Conservation (phyloP, 1,140 invertebrate genomes). For the Dreissena polymorpha region DNA sequence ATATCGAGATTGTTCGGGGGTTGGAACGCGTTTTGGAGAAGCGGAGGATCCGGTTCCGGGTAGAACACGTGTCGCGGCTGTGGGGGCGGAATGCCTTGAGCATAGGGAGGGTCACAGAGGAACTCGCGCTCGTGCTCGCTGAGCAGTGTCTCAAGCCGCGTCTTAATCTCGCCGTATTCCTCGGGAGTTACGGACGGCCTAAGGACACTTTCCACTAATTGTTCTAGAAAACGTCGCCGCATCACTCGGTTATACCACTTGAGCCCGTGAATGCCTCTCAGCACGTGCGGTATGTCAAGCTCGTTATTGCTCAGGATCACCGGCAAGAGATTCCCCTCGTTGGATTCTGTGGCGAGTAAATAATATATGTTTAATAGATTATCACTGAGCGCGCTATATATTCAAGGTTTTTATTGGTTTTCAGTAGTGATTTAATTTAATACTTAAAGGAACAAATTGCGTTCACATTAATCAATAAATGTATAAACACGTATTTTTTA, state of each 20-base stretch:
- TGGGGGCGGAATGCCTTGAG: constrained; percentile 1
- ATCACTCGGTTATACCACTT: constrained; percentile 4
- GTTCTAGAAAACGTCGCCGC: neutral
- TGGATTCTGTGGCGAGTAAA: neutral
- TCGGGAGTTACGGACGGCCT: neutral
- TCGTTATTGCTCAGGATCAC: constrained; percentile 20
- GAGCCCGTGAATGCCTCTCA: constrained; percentile 25
- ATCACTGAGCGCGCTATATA: no score
- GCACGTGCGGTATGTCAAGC: constrained; percentile 23
- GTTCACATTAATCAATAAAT: no score
- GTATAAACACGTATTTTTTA: no score
- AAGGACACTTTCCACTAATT: constrained; percentile 23
- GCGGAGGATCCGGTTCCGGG: constrained; percentile 11
- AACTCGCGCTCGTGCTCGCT: constrained; percentile 11
- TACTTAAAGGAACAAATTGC: no score
- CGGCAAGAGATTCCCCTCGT: constrained; percentile 36
- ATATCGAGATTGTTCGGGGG: neutral
- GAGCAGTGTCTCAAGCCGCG: constrained; percentile 1
- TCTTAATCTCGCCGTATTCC: constrained; percentile 10
- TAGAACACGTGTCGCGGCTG: constrained; percentile 25
- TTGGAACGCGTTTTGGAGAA: neutral
- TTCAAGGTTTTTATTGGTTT: no score
- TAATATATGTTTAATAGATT: neutral
- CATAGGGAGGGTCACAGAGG: constrained; percentile 41
- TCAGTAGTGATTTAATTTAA: no score